These are phyloP conservation scores for Hylaeus volcanicus DNA, from an alignment of 1,140 invertebrate species.

Conservation along the genomic window DNA sequence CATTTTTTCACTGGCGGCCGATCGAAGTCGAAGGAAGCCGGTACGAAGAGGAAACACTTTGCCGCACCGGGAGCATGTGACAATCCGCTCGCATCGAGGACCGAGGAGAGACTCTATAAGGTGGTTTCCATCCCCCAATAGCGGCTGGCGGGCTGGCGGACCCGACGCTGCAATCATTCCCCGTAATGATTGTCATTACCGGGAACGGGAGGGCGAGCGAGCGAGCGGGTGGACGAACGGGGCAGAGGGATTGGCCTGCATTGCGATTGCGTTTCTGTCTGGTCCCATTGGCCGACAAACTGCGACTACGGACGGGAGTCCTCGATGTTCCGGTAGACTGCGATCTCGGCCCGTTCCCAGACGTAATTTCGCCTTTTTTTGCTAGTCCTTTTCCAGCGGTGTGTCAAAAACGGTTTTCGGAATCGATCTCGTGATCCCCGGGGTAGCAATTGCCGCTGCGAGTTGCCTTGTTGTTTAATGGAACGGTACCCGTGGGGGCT, in stretches of 20 bases:
- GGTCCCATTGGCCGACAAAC: conserved; percentile 73
- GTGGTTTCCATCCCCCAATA: conserved; percentile 77
- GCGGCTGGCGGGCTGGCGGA: conserved; percentile 66
- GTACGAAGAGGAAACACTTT: conserved; percentile 53
- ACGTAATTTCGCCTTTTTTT: conserved; percentile 56
- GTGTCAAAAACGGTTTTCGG: conserved; percentile 30
- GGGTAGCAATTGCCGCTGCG: conserved; percentile 1
- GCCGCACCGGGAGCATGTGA: conserved; percentile 65
- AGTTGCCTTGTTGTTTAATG: background rate
- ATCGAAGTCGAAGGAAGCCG: conserved; percentile 18
- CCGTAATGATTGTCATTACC: conserved; percentile 79
- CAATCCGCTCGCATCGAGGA: conserved; percentile 76
- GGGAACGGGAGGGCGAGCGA: conserved; percentile 70
- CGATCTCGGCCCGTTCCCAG: conserved; percentile 51
- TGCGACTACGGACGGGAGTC: conserved; percentile 56
- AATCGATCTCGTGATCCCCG: conserved; percentile 16
- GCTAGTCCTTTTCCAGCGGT: conserved; percentile 14
- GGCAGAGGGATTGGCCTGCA: conserved; percentile 70
- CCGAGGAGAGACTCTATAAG: conserved; percentile 74
- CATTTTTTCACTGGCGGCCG: conserved; percentile 22
- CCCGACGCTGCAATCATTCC: conserved; percentile 77
- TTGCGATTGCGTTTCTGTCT: conserved; percentile 74
- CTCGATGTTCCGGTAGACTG: conserved; percentile 55
- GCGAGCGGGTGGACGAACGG: conserved; percentile 65
- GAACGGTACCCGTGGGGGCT: too few relatives aligned